Evolutionary conservation across 2,113 vertebrate genomes (phyloP).

Genomic region (Alces alces): DNA sequence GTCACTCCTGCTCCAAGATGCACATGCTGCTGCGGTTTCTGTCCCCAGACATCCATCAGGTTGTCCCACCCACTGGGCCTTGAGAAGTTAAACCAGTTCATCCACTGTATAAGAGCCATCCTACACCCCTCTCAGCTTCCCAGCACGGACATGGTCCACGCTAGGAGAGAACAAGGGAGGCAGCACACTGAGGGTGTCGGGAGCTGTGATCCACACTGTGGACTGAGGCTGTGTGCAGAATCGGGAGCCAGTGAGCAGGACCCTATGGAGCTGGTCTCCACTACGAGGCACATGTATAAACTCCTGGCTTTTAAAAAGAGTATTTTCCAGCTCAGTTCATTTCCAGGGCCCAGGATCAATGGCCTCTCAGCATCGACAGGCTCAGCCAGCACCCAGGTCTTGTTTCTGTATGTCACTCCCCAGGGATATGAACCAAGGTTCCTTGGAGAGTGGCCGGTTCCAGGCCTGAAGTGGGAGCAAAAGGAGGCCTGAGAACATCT

Average conservation of each 20-base stretch:
- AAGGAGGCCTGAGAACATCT: not conserved
- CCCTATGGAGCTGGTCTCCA: not conserved
- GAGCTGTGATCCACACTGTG: not conserved
- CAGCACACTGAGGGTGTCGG: not conserved
- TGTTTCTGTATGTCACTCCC: not conserved
- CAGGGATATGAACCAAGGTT: not conserved
- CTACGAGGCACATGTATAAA: not conserved
- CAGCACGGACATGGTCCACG: not conserved
- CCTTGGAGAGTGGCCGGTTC: not conserved
- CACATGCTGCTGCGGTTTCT: not conserved
- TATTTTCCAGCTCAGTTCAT: accelerated
- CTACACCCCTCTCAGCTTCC: not conserved
- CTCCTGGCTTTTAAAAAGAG: not conserved
- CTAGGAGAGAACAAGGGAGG: not conserved
- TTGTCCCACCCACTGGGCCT: not conserved
- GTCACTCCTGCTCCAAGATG: too few relatives aligned
- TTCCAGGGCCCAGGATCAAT: not conserved
- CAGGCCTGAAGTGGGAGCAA: not conserved
- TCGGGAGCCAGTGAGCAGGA: not conserved
- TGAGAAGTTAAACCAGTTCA: not conserved
- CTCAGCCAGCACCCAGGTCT: not conserved
- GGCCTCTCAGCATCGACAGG: not conserved
- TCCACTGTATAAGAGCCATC: too few relatives aligned
- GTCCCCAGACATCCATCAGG: not conserved
- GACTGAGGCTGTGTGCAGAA: not conserved